A percentile compares a stretch with the other conserved stretches of the same genome.
These are phyloP conservation scores for Torymus auratus DNA, from an alignment of 2,888 invertebrate genomes.

Conservation along the genomic window DNA sequence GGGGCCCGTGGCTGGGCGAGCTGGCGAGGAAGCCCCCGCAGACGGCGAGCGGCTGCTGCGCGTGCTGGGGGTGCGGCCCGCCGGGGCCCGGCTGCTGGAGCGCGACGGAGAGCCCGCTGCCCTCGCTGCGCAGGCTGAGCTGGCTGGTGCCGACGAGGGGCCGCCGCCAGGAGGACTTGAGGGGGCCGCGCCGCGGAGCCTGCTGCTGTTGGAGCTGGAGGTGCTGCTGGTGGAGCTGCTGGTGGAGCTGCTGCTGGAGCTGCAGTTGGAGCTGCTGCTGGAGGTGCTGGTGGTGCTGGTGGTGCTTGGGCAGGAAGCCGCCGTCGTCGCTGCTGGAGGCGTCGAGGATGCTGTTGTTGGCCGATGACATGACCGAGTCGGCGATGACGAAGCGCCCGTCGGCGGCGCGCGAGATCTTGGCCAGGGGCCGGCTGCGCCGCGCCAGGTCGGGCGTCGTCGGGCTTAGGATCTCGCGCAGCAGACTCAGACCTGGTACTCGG, in stretches of 20 bases:
- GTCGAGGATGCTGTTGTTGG: conserved; percentile 80
- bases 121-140: conserved; percentile 83
- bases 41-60: conserved; percentile 60
- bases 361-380: conserved; percentile 78
- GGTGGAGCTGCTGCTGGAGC: conserved; percentile 85
- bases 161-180: conserved; percentile 82
- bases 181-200: conserved; percentile 72
- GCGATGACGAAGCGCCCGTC: conserved; percentile 86
- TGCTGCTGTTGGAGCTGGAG: conserved; percentile 88
- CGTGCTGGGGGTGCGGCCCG: background rate
- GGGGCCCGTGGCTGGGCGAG: conserved; percentile 74
- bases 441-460: conserved; percentile 73
- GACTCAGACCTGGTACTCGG: conserved; percentile 95
- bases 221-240: conserved; percentile 80
- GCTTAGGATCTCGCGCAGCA: conserved; percentile 82
- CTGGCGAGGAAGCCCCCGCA: conserved; percentile 74
- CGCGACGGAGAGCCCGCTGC: conserved; percentile 78
- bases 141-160: conserved; percentile 84
- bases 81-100: conserved; percentile 67
- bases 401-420: conserved; percentile 85
- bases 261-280: too few species aligned
- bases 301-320: conserved; percentile 84
- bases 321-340: conserved; percentile 89
- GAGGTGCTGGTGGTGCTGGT: conserved; percentile 74
- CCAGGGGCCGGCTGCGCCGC: conserved; percentile 78